Percentiles rank a stretch among this genome's conserved stretches.
phyloP scores from a whole-genome alignment of 30 jellyfish, hydroid and myxozoan genomes.

The Aurelia sp. region DNA sequence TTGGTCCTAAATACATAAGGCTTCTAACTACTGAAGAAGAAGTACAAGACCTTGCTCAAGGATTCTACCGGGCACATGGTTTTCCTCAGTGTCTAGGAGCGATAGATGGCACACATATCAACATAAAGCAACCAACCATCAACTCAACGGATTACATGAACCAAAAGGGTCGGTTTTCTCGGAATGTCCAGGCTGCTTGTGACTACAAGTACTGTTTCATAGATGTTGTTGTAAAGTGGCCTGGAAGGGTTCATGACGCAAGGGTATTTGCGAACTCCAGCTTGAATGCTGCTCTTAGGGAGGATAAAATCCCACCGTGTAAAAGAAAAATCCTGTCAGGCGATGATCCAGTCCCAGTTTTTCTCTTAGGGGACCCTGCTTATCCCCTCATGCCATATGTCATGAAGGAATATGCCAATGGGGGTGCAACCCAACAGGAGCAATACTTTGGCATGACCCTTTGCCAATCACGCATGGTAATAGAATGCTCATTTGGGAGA shows the following conservation, averaged over 20 bases:
- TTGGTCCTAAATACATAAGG: slow-evolving; percentile 31
- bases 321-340: neutral
- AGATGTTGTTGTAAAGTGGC: neutral
- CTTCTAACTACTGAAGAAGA: slow-evolving; percentile 10
- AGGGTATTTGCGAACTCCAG: no score
- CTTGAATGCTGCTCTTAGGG: no score
- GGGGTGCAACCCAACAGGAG: slow-evolving; percentile 40
- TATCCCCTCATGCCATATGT: slow-evolving; percentile 20
- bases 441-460: slow-evolving; percentile 33
- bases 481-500: slow-evolving; percentile 73
- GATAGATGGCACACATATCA: slow-evolving; percentile 11
- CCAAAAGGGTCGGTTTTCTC: slow-evolving; percentile 2
- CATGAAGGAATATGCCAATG: slow-evolving; percentile 25
- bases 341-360: slow-evolving; percentile 22
- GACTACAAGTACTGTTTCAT: neutral
- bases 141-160: slow-evolving; percentile 1
- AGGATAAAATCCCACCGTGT: neutral
- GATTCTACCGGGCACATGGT: slow-evolving; percentile 31
- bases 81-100: slow-evolving; percentile 60
- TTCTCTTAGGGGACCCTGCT: slow-evolving; percentile 32
- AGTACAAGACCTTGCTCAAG: neutral
- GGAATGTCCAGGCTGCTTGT: slow-evolving; percentile 3
- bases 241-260: no score
- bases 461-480: slow-evolving; percentile 52
- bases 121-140: no score